Base-by-base conservation (phyloP, 2,888 invertebrate species). In the Drosophila neutralis region DNA sequence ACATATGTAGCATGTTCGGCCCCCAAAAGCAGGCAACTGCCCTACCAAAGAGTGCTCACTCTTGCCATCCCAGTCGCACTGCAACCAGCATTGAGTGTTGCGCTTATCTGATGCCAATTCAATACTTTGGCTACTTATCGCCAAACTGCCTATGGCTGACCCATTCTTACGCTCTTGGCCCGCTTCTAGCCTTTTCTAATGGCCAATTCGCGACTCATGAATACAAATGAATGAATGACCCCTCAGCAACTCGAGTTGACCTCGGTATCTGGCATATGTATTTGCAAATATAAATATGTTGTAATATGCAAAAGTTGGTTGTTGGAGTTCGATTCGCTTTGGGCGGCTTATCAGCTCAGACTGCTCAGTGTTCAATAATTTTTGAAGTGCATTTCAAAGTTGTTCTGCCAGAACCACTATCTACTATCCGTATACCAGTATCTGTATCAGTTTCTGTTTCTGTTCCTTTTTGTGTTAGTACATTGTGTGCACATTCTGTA, bases 351-450 rank as follows among this genome's bases (percentile, higher is more conserved):
- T 73, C 67, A 60, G 67, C 45, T 54, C 51, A 45, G 38, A 51
- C 40, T 13, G 35, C 10, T 24, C 27, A 38, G 56, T 62, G 33
- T 69, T 73, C 51, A 42, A 56, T 70, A 66, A 71, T 64, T 71
- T 69, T 58, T 87, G 82, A 82, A 85, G 85, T 87, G 85, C 85
- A 87, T 89, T 85, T 87, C 78, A 84, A 80, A 87, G 80, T 83
- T 87, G 73, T 69, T 51, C 59, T 59, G 36, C 57, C 60, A 29
- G 15, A 53, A 53, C 15, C 42, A 27, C 54, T 35, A 35, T 51
- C 57, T 38, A 24, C 67, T 82, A 79, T 76, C 80, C 69, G 42
- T 51, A 49, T 15, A 48, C 10, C 49, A 71, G 69, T 74, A 69
- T 66, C 69, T 75, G 56, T 53, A 51, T n/a, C 77, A 57, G 53